Conservation (phyloP, 2,113 vertebrate species). For the Hippocampus comes region DNA sequence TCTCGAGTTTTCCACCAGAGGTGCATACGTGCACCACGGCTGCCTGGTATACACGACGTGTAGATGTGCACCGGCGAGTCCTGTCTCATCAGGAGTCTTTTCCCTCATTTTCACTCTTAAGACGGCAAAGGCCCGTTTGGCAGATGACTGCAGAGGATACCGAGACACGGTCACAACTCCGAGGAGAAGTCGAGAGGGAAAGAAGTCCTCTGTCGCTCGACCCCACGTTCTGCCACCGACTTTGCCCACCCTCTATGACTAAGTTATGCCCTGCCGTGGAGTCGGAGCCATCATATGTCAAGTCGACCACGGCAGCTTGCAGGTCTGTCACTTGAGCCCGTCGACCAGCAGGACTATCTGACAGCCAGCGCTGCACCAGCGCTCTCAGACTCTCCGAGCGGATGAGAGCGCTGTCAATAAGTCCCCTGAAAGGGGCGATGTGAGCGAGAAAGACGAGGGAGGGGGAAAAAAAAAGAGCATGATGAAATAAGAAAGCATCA, state of each 20-base stretch:
- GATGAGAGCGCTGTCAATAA: constrained; percentile 84
- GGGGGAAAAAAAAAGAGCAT: constrained; percentile 8
- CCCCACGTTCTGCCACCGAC: constrained; percentile 73
- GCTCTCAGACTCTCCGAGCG: constrained; percentile 75
- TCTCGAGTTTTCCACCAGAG: constrained; percentile 24
- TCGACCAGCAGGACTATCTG: constrained; percentile 78
- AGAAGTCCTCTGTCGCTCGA: constrained; percentile 28
- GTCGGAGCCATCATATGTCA: constrained; percentile 81
- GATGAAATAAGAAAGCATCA: constrained; percentile 67
- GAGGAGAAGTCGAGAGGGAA: constrained; percentile 11
- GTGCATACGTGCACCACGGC: constrained; percentile 7
- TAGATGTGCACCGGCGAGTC: neutral
- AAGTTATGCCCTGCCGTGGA: constrained; percentile 89
- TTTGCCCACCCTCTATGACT: constrained; percentile 85
- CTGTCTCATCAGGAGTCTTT: too few relatives aligned
- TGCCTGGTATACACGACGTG: neutral
- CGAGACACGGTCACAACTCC: too few relatives aligned
- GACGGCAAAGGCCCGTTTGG: too few relatives aligned
- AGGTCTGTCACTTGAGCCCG: constrained; percentile 83
- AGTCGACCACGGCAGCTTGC: constrained; percentile 79
- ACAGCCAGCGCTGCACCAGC: constrained; percentile 80
- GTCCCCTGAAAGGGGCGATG: constrained; percentile 69
- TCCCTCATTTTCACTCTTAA: too few relatives aligned
- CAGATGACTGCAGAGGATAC: too few relatives aligned
- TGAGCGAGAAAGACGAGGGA: constrained; percentile 23